Percentiles rank a stretch among this genome's conserved stretches.
These are phyloP conservation scores for Sebastolobus altivelis DNA, from an alignment of 2,797 vertebrate genomes.

Conservation along the genomic window DNA sequence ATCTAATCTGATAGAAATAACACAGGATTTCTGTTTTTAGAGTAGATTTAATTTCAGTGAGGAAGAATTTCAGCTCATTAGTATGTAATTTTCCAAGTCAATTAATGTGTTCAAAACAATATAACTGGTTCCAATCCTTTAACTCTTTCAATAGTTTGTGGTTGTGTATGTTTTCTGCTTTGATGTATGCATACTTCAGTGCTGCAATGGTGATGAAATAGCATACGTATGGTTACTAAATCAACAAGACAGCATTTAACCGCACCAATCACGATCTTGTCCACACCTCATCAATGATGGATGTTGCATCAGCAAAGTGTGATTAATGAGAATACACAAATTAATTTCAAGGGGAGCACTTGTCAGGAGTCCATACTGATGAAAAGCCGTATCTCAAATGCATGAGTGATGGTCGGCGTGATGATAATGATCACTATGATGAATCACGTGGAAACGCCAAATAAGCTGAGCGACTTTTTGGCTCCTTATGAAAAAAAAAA, in stretches of 20 bases:
- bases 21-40: background rate
- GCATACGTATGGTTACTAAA: slow-evolving; percentile 72
- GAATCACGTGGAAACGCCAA: slow-evolving; percentile 59
- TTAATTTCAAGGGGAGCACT: slow-evolving; percentile 81
- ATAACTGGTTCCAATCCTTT: background rate
- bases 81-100: background rate
- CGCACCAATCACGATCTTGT: slow-evolving; percentile 60
- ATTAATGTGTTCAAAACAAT: background rate
- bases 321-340: slow-evolving; percentile 82
- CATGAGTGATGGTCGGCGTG: slow-evolving; percentile 66
- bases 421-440: slow-evolving; percentile 74
- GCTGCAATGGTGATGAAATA: slow-evolving; percentile 65
- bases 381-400: slow-evolving; percentile 70
- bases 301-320: slow-evolving; percentile 80
- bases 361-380: slow-evolving; percentile 74
- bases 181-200: slow-evolving; percentile 4
- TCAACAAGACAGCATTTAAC: slow-evolving; percentile 78
- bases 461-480: slow-evolving; percentile 54
- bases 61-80: background rate
- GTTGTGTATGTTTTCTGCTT: slow-evolving; percentile 1
- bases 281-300: slow-evolving; percentile 78
- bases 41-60: background rate
- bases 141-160: slow-evolving; percentile 8
- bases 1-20: background rate
- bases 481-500: slow-evolving; percentile 18